These are phyloP conservation scores for Daphoenositta chrysoptera DNA, from an alignment of 2,113 vertebrate genomes.

Conservation along the genomic window DNA sequence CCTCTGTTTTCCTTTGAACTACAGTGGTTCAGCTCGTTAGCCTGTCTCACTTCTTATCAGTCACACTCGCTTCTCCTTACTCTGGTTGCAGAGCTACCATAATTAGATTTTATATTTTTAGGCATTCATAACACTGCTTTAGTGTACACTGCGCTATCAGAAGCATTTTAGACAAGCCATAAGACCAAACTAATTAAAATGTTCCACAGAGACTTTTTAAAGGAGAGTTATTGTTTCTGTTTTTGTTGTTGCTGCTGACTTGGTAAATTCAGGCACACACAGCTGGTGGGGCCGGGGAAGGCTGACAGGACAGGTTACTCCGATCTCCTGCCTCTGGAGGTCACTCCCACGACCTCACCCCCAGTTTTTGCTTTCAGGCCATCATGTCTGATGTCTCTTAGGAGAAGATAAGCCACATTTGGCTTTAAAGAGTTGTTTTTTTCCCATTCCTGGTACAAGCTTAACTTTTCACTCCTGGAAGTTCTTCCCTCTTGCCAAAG, in stretches of 20 bases:
- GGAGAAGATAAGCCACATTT: neutral
- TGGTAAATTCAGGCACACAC: neutral
- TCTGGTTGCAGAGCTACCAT: neutral
- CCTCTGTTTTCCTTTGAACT: constrained; percentile 4
- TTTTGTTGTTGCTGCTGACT: neutral
- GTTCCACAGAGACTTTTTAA: neutral
- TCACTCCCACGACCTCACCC: neutral
- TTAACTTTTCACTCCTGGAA: neutral
- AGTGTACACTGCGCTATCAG: neutral
- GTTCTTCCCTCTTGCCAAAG: neutral
- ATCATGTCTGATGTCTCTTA: neutral
- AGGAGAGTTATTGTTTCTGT: neutral
- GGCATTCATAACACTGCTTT: neutral
- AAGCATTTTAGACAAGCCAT: constrained; percentile 11
- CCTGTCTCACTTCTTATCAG: constrained; percentile 28
- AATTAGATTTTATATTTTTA: constrained; percentile 54
- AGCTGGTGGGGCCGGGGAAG: neutral
- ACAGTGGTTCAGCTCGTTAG: constrained; percentile 1
- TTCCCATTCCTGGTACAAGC: neutral
- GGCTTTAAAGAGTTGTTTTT: neutral
- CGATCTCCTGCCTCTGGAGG: neutral
- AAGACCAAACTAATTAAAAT: constrained; percentile 53
- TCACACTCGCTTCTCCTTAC: neutral
- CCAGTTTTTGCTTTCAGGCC: neutral
- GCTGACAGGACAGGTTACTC: neutral